phyloP scores from a whole-genome alignment of 2,888 invertebrate genomes.

The Lasioglossum figueresi region DNA sequence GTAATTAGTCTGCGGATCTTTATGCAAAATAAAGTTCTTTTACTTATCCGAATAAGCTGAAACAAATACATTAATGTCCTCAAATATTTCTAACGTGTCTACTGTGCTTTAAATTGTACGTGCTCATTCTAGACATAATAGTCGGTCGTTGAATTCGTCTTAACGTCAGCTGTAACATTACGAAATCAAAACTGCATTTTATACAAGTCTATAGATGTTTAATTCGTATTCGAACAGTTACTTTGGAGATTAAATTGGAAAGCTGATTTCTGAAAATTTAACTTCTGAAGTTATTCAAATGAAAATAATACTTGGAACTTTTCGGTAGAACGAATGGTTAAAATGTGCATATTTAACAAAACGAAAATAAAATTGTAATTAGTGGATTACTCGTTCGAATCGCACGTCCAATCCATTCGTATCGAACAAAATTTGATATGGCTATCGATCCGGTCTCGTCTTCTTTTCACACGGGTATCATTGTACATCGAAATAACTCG shows the following conservation, averaged over 20 bases:
- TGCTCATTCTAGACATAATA: no score
- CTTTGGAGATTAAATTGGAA: neutral
- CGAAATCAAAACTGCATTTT: no score
- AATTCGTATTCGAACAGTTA: neutral
- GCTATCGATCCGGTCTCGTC: neutral
- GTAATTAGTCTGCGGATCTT: no score
- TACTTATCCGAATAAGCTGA: no score
- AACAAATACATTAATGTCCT: no score
- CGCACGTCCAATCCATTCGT: neutral
- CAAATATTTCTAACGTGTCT: no score
- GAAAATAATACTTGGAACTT: neutral
- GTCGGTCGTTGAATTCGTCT: no score
- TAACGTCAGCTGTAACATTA: no score
- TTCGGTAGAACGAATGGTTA: neutral
- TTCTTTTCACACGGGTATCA: neutral
- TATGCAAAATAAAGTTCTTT: no score
- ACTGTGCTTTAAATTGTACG: no score
- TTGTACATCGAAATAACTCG: neutral
- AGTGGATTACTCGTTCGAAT: neutral
- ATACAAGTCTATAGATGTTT: no score
- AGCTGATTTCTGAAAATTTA: neutral
- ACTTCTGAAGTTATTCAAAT: neutral
- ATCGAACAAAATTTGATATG: neutral
- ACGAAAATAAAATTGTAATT: constrained; percentile 2
- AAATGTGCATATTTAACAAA: neutral